phyloP scores from a whole-genome alignment of 2,888 invertebrate species.

The Polylopha cassiicola region DNA sequence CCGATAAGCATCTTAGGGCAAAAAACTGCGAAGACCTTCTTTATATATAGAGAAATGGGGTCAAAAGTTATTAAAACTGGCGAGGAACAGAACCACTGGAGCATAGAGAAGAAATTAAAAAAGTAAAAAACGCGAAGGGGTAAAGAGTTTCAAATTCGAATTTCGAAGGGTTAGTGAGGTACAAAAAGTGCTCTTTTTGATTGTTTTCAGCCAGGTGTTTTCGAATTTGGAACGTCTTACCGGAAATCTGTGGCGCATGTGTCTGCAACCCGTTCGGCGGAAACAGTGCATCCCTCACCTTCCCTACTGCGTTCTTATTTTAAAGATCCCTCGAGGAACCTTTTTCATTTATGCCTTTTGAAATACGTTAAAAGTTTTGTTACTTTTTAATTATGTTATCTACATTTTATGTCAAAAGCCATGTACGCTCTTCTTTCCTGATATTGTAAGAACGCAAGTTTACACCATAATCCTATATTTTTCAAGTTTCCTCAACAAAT shows the following conservation, averaged over 20 bases:
- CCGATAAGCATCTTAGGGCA: constrained; percentile 47
- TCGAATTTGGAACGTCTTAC: constrained; percentile 57
- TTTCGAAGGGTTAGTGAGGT: constrained; percentile 55
- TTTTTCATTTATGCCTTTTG: constrained; percentile 22
- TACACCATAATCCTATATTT: too few relatives aligned
- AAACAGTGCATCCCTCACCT: constrained; percentile 66
- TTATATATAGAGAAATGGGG: constrained; percentile 46
- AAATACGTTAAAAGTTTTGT: constrained; percentile 2
- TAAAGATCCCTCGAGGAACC: constrained; percentile 41
- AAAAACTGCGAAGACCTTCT: constrained; percentile 42
- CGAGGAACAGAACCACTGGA: constrained; percentile 35
- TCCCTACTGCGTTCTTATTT: constrained; percentile 45
- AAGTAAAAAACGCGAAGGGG: constrained; percentile 54
- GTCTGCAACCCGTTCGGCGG: constrained; percentile 68
- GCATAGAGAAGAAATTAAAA: constrained; percentile 51
- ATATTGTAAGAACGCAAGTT: too few relatives aligned
- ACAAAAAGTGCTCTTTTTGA: constrained; percentile 57
- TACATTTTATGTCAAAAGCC: too few relatives aligned
- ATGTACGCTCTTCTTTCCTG: too few relatives aligned
- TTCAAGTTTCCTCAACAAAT: too few relatives aligned
- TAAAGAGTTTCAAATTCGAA: constrained; percentile 51
- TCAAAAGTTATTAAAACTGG: constrained; percentile 37
- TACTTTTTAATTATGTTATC: too few relatives aligned
- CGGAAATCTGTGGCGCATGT: constrained; percentile 73
- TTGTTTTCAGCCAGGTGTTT: constrained; percentile 67